Percentiles rank a stretch among this genome's conserved stretches.
phyloP scores from a whole-genome alignment of 2,888 invertebrate genomes.

The Dorcus hopei region DNA sequence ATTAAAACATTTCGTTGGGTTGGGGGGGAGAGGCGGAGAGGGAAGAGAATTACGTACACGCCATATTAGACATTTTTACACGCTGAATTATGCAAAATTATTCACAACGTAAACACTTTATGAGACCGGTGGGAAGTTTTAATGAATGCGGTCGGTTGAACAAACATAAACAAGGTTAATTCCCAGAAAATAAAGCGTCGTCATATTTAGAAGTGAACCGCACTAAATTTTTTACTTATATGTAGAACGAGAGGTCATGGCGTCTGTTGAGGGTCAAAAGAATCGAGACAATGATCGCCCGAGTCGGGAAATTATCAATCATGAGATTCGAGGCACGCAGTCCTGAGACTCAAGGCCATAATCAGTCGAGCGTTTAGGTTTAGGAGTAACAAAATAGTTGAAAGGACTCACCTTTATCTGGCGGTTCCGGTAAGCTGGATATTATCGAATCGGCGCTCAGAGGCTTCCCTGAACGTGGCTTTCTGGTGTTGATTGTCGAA shows the following conservation, averaged over 20 bases:
- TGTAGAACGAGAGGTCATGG: conserved; percentile 5
- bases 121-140: conserved; percentile 17
- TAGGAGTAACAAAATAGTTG: too few species aligned
- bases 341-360: neutral
- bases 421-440: conserved; percentile 38
- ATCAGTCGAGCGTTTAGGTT: neutral
- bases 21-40: neutral
- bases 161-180: conserved; percentile 23
- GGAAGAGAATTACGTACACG: neutral
- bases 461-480: conserved; percentile 37
- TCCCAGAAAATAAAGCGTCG: conserved; percentile 20
- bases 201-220: neutral
- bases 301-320: conserved; percentile 33
- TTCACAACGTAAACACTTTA: conserved; percentile 13
- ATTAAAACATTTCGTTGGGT: too few species aligned
- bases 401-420: conserved; percentile 39
- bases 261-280: conserved; percentile 25
- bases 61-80: too few species aligned
- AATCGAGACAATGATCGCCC: conserved; percentile 22
- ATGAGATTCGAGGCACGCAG: conserved; percentile 8
- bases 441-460: conserved; percentile 25
- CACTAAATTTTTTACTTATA: too few species aligned
- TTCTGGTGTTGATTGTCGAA: conserved; percentile 33
- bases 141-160: conserved; percentile 21
- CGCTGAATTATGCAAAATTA: conserved; percentile 8